Conservation (phyloP, 2,888 invertebrate genomes). For the Carabus problematicus region DNA sequence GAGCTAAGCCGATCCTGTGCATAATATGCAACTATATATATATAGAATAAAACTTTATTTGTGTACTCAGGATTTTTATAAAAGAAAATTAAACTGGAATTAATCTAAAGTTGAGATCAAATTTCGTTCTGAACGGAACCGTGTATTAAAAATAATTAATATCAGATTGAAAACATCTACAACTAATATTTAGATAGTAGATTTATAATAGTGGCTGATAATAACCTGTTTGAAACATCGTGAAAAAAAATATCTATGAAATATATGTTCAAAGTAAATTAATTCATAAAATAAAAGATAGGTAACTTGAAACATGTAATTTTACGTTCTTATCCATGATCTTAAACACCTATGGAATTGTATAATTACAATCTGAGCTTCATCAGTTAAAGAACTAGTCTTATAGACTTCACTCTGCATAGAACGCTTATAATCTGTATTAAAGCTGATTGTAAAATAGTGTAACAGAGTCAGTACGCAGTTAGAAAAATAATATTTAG, state of each 20-base stretch:
- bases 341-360: conserved; percentile 30
- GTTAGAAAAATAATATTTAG: too few species aligned
- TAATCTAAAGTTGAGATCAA: too few species aligned
- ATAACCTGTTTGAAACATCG: conserved; percentile 1
- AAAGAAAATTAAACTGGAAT: too few species aligned
- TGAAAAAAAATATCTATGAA: conserved; percentile 3
- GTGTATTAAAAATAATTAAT: too few species aligned
- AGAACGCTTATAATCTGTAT: conserved; percentile 10
- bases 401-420: conserved; percentile 10
- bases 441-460: too few species aligned
- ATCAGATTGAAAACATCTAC: too few species aligned
- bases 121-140: too few species aligned
- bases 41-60: too few species aligned
- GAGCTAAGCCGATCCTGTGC: conserved; percentile 11
- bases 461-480: too few species aligned
- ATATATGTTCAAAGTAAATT: neutral
- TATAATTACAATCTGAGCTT: conserved; percentile 25
- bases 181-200: conserved; percentile 2
- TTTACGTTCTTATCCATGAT: conserved; percentile 26
- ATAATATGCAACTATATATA: too few species aligned
- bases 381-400: neutral
- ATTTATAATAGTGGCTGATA: conserved; percentile 6
- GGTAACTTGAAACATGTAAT: conserved; percentile 15
- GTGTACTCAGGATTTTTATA: too few species aligned
- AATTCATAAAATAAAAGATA: conserved; percentile 29